These are phyloP conservation scores for Mylabris phalerata DNA, from an alignment of 1,140 invertebrate species.

Conservation along the genomic window DNA sequence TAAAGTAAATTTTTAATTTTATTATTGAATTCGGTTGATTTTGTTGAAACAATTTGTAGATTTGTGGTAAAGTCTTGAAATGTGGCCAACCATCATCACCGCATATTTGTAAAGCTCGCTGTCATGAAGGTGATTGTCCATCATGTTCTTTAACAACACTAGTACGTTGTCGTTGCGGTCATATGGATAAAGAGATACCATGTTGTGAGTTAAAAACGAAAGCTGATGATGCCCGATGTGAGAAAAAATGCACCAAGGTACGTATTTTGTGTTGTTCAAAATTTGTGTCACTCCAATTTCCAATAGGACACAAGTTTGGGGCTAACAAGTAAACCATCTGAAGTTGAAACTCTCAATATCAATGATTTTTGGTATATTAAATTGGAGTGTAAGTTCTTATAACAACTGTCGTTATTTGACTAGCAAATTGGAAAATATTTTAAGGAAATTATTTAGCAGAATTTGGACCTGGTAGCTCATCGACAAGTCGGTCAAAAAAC, in stretches of 20 bases:
- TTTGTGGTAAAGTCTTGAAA: conserved; percentile 68
- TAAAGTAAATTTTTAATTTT: conserved; percentile 35
- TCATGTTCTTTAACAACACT: conserved; percentile 70
- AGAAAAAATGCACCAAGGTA: conserved; percentile 83
- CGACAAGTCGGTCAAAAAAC: too few relatives aligned
- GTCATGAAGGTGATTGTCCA: conserved; percentile 76
- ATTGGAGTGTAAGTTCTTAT: too few relatives aligned
- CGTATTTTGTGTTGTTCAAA: neutral
- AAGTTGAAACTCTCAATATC: too few relatives aligned
- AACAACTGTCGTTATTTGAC: too few relatives aligned
- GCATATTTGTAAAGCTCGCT: conserved; percentile 63
- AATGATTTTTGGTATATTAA: too few relatives aligned
- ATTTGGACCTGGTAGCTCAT: too few relatives aligned
- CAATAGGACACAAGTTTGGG: too few relatives aligned
- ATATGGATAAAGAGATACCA: conserved; percentile 71
- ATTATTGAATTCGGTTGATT: too few relatives aligned
- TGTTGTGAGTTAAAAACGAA: conserved; percentile 66
- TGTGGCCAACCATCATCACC: conserved; percentile 69
- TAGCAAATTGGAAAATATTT: too few relatives aligned
- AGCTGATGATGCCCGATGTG: conserved; percentile 69
- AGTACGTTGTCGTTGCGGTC: conserved; percentile 86
- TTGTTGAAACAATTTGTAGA: conserved; percentile 6
- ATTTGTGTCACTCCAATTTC: too few relatives aligned
- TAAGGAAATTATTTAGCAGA: too few relatives aligned
- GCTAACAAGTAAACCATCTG: too few relatives aligned